Base-by-base conservation (phyloP, 2,888 invertebrate species). In the Isotomurus palustris region DNA sequence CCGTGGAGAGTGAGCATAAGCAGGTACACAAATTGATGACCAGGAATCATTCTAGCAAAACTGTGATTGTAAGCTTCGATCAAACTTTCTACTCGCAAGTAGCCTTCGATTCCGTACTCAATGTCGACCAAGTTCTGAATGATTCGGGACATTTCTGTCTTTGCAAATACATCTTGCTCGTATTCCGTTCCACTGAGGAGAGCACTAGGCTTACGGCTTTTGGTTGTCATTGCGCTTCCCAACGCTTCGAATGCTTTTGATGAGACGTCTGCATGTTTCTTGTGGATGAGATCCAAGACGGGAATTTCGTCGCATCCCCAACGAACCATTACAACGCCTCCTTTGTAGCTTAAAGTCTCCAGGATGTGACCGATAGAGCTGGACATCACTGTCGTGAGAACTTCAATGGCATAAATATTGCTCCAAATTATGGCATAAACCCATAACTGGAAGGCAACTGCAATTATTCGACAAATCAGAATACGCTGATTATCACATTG, bases 71-170 rank as follows among this genome's bases (percentile, higher is more conserved):
- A 54, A 6, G 49, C 63, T 21, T 63, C 60, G 2, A 44, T 41
- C 8, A 60, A 24, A 21, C 57, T 60, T 36, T 57, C 53, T 17
- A 63, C 63, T 19, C 58, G 51, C 22, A 57, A 52, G 36, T 63
- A 63, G 32, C 60, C 53, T 25, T 63, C 60, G 35, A 63, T 19
- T 8, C 60, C 63, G 28, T 52, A 63, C 36, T 63, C 63, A 40
- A 63, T 63, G 29, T 63, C 63, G 4, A 63, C 63, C 12, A 63
- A 43, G 50, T 60, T 63, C 36, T 60, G 51, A 8, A 60, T 55
- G n/a, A 60, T 51, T 1, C 52, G 28, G 2, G 52, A 52, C 56
- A 60, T 60, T 29, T 60, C 60, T 10, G 60, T 51, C n/a, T 55
- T 60, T 19, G 43, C 21, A 24, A 43, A 43, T 4, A 43, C 17